These are phyloP conservation scores for Myopa testacea DNA, from an alignment of 2,888 invertebrate species.

Conservation along the genomic window DNA sequence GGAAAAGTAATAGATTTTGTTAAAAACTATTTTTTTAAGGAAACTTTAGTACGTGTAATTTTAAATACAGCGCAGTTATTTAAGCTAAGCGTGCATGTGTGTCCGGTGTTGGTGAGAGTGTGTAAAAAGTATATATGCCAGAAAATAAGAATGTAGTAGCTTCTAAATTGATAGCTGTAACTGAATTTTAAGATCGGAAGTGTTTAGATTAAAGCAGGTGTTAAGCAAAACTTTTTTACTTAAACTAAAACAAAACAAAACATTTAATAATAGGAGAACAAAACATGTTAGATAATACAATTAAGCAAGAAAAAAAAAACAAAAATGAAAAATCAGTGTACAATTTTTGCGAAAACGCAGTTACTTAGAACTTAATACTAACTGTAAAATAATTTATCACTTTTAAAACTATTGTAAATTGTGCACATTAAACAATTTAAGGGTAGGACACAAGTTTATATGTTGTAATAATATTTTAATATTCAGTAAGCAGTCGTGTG, in stretches of 20 bases:
- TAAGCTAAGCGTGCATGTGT: slow-evolving; percentile 32
- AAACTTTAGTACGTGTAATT: not conserved
- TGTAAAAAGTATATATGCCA: slow-evolving; percentile 16
- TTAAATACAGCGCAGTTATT: slow-evolving; percentile 2
- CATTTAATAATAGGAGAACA: not conserved
- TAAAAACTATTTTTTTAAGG: slow-evolving; percentile 31
- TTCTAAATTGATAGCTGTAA: slow-evolving; percentile 22
- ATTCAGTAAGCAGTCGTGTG: slow-evolving; percentile 8
- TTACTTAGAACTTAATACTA: slow-evolving; percentile 7
- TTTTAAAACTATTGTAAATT: slow-evolving; percentile 29
- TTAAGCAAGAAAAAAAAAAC: slow-evolving; percentile 1
- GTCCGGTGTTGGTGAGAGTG: slow-evolving; percentile 16
- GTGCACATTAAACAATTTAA: not conserved
- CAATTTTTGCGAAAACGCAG: not conserved
- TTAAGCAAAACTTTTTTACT: slow-evolving; percentile 32
- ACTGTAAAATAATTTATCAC: slow-evolving; percentile 11
- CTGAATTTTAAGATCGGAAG: not conserved
- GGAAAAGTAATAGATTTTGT: slow-evolving; percentile 25
- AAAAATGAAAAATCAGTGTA: slow-evolving; percentile 8
- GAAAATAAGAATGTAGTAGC: slow-evolving; percentile 28
- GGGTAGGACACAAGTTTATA: slow-evolving; percentile 4
- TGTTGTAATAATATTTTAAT: slow-evolving; percentile 18
- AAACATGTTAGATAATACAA: slow-evolving; percentile 14
- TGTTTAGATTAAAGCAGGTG: slow-evolving; percentile 27
- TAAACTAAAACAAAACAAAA: slow-evolving; percentile 13